phyloP scores from a whole-genome alignment of 1,140 invertebrate genomes.

The Zaprionus taronus region DNA sequence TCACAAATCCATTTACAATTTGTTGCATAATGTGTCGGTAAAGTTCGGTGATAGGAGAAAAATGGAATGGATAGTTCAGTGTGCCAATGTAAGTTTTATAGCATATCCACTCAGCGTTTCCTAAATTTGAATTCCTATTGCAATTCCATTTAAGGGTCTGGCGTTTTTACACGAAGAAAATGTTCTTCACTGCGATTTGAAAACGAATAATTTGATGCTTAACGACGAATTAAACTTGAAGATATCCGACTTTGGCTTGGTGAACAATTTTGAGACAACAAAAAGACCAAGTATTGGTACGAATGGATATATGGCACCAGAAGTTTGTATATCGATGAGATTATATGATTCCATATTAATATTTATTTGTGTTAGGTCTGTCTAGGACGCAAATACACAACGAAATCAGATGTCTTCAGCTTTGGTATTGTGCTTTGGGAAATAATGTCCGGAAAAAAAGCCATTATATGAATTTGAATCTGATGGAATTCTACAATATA shows the following conservation, averaged over 20 bases:
- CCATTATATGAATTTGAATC: background rate
- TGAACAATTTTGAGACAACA: background rate
- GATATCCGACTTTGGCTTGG: conserved; percentile 2
- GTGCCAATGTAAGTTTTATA: background rate
- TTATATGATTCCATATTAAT: no score
- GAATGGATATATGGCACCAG: background rate
- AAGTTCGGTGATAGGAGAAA: no score
- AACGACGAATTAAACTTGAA: background rate
- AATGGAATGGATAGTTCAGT: conserved; percentile 1
- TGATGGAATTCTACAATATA: background rate
- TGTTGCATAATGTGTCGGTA: background rate
- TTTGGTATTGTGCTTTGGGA: conserved; percentile 14
- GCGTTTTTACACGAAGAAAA: background rate
- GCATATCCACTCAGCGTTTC: background rate
- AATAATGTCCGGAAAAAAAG: conserved; percentile 1
- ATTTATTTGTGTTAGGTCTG: background rate
- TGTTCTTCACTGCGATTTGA: background rate
- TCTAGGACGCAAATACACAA: background rate
- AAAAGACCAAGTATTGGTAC: background rate
- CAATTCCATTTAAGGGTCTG: conserved; percentile 8
- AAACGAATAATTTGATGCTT: conserved; percentile 3
- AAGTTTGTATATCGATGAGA: conserved; percentile 3
- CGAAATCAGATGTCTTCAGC: conserved; percentile 16
- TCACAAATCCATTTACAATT: background rate
- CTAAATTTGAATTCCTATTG: background rate